Evolutionary conservation across 2,797 vertebrate genomes (phyloP).

Genomic region (Sciurus vulgaris): DNA sequence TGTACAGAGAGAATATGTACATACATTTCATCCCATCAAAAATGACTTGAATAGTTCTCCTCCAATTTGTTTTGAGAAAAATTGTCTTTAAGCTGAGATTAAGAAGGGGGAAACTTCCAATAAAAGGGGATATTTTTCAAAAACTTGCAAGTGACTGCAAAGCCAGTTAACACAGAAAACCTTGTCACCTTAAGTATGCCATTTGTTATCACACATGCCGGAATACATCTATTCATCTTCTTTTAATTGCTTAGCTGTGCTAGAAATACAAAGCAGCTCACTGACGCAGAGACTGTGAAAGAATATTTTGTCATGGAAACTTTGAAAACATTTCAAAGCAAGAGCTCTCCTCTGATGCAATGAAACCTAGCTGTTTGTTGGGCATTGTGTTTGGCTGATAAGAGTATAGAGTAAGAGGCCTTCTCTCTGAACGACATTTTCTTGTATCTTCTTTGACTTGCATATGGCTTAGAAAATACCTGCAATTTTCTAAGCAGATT

Average conservation of each 20-base stretch:
- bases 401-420: slow-evolving; percentile 55
- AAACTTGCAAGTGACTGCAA: slow-evolving; percentile 82
- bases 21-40: slow-evolving; percentile 82
- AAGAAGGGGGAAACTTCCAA: slow-evolving; percentile 76
- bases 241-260: slow-evolving; percentile 84
- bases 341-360: slow-evolving; percentile 69
- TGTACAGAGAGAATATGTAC: slow-evolving; percentile 62
- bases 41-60: slow-evolving; percentile 73
- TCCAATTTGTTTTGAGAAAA: slow-evolving; percentile 79
- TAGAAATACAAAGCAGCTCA: slow-evolving; percentile 79
- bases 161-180: slow-evolving; percentile 84
- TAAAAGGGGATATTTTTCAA: slow-evolving; percentile 83
- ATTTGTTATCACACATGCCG: slow-evolving; percentile 81
- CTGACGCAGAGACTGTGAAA: slow-evolving; percentile 78
- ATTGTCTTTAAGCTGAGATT: slow-evolving; percentile 80
- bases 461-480: slow-evolving; percentile 17
- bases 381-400: slow-evolving; percentile 64
- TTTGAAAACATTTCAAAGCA: slow-evolving; percentile 84
- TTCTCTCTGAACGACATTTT: slow-evolving; percentile 52
- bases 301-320: slow-evolving; percentile 79
- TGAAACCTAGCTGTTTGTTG: slow-evolving; percentile 68
- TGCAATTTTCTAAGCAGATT: slow-evolving; percentile 14
- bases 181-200: slow-evolving; percentile 83
- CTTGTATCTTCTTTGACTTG: slow-evolving; percentile 17
- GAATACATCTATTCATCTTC: slow-evolving; percentile 84